These are phyloP conservation scores for Anolis carolinensis DNA, from an alignment of 2,113 vertebrate genomes.

Conservation along the genomic window DNA sequence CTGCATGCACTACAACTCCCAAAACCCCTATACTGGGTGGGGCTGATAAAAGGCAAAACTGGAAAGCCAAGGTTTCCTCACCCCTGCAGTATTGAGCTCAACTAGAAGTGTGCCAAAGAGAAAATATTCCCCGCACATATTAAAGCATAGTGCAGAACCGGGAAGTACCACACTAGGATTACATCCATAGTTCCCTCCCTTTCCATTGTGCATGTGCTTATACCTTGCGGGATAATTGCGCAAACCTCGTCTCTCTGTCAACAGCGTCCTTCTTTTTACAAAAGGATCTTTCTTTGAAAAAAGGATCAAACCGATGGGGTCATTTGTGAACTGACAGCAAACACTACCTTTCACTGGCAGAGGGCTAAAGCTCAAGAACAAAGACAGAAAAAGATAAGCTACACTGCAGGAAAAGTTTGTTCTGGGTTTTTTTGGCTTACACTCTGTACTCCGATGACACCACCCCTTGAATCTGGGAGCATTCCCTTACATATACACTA, in stretches of 20 bases:
- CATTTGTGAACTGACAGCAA: slow-evolving; percentile 30
- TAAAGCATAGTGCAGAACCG: background rate
- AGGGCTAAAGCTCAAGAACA: background rate
- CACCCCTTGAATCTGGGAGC: background rate
- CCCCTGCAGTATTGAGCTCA: background rate
- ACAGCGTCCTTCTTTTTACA: no score
- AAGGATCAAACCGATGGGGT: slow-evolving; percentile 41
- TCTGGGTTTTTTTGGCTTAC: background rate
- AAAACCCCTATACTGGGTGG: background rate
- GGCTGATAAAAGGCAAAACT: background rate
- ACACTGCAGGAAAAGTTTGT: background rate
- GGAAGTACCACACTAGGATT: background rate
- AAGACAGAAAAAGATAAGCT: slow-evolving; percentile 20
- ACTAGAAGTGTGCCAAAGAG: background rate
- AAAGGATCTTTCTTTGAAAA: background rate
- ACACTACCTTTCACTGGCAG: background rate
- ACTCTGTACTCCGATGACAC: background rate
- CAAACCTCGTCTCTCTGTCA: background rate
- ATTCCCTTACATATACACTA: background rate
- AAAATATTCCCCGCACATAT: no score
- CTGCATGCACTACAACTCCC: background rate
- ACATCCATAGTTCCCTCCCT: background rate
- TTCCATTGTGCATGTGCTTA: background rate
- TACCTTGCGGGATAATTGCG: background rate
- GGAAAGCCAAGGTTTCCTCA: background rate